Conservation (phyloP, 2,888 invertebrate genomes). For the Saturnia japonica region DNA sequence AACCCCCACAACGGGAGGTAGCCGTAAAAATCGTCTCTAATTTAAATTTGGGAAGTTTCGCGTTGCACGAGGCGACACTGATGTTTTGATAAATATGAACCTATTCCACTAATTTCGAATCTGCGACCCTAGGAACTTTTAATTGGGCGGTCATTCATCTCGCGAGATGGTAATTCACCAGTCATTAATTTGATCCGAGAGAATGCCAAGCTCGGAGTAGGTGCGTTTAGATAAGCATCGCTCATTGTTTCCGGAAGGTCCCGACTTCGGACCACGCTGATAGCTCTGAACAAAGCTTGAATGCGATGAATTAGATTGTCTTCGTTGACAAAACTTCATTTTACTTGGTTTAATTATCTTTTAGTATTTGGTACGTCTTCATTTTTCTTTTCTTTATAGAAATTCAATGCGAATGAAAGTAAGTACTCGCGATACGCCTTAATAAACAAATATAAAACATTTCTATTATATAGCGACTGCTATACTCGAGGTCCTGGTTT, state of each 20-base stretch:
- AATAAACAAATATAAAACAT: neutral
- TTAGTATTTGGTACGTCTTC: neutral
- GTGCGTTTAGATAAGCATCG: constrained; percentile 74
- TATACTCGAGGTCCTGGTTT: too few species aligned
- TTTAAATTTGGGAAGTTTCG: constrained; percentile 82
- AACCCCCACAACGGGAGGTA: constrained; percentile 69
- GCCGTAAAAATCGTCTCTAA: constrained; percentile 83
- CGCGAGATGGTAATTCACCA: constrained; percentile 63
- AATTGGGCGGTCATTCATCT: constrained; percentile 79
- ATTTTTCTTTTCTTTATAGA: neutral
- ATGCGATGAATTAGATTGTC: constrained; percentile 15
- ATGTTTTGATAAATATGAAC: constrained; percentile 81
- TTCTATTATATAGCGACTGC: too few species aligned
- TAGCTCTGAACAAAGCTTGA: constrained; percentile 13
- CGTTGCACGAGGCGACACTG: constrained; percentile 76
- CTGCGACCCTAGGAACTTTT: constrained; percentile 77
- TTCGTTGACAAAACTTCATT: constrained; percentile 14
- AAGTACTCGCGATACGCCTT: neutral
- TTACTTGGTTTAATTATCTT: constrained; percentile 12
- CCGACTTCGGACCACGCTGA: constrained; percentile 13
- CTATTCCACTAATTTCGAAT: constrained; percentile 79
- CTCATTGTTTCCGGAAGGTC: constrained; percentile 63
- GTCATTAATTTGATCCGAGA: constrained; percentile 76
- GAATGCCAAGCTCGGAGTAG: constrained; percentile 61
- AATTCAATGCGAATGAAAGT: neutral